These are phyloP conservation scores for Cryptophagus acutangulus DNA, from an alignment of 2,888 invertebrate species.

Conservation along the genomic window DNA sequence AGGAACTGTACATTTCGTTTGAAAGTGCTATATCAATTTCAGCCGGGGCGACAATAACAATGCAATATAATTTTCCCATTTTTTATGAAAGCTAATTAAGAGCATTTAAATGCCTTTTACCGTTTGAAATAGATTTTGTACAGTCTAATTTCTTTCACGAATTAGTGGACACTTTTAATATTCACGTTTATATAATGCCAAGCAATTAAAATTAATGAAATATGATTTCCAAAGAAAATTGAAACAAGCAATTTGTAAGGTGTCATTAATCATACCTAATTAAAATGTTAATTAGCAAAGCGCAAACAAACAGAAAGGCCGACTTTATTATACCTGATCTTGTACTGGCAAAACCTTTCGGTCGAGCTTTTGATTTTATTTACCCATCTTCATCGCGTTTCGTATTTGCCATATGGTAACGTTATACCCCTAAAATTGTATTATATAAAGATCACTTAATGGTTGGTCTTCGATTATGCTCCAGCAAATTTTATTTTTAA, in stretches of 20 bases:
- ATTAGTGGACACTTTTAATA: too few species aligned
- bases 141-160: too few species aligned
- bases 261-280: slow-evolving; percentile 37
- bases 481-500: neutral
- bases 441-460: neutral
- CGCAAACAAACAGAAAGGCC: slow-evolving; percentile 18
- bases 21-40: too few species aligned
- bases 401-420: slow-evolving; percentile 25
- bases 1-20: neutral
- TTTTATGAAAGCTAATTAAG: too few species aligned
- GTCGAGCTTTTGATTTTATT: neutral
- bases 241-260: slow-evolving; percentile 30
- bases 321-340: slow-evolving; percentile 20
- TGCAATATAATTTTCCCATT: too few species aligned
- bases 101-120: too few species aligned
- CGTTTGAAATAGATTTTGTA: too few species aligned
- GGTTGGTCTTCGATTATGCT: slow-evolving; percentile 3
- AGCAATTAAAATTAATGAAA: slow-evolving; percentile 5
- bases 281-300: slow-evolving; percentile 37
- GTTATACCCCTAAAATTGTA: slow-evolving; percentile 11
- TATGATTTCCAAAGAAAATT: slow-evolving; percentile 20
- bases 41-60: too few species aligned
- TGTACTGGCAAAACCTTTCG: slow-evolving; percentile 2
- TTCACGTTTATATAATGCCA: too few species aligned
- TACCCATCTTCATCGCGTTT: neutral